Conservation (phyloP, 2,888 invertebrate species). For the Melanostoma mellinum region DNA sequence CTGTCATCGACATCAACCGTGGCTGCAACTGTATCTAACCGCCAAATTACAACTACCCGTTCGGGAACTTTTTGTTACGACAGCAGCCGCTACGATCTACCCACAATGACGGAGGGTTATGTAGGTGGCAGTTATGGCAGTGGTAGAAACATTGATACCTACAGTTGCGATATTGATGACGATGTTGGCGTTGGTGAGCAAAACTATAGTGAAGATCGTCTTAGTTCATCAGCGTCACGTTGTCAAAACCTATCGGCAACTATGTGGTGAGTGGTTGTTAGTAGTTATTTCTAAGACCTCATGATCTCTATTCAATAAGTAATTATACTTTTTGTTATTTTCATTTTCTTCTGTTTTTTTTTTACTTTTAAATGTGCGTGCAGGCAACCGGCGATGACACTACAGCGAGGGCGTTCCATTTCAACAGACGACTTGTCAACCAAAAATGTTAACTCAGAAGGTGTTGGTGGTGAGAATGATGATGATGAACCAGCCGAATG, state of each 20-base stretch:
- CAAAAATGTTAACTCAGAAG: constrained; percentile 76
- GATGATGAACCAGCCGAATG: constrained; percentile 85
- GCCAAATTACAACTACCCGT: constrained; percentile 60
- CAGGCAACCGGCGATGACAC: constrained; percentile 76
- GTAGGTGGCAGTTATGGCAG: constrained; percentile 76
- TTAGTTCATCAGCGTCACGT: constrained; percentile 75
- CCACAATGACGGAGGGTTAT: constrained; percentile 60
- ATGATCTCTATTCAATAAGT: constrained; percentile 1
- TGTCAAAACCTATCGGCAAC: constrained; percentile 65
- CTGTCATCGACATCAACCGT: constrained; percentile 54
- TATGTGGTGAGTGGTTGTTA: constrained; percentile 54
- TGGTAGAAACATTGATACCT: constrained; percentile 78
- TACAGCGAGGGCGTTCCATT: constrained; percentile 80
- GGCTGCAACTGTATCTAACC: constrained; percentile 36
- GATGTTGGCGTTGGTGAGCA: constrained; percentile 79
- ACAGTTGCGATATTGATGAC: constrained; percentile 78
- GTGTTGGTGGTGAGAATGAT: constrained; percentile 66
- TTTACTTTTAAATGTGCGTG: constrained; percentile 30
- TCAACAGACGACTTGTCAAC: constrained; percentile 83
- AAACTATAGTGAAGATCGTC: constrained; percentile 60
- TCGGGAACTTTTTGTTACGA: constrained; percentile 62
- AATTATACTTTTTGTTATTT: constrained; percentile 22
- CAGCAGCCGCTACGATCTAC: constrained; percentile 65
- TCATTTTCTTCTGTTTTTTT: constrained; percentile 37
- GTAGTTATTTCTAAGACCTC: neutral